These are phyloP conservation scores for Pterostichus niger DNA, from an alignment of 2,888 invertebrate genomes.

Conservation along the genomic window DNA sequence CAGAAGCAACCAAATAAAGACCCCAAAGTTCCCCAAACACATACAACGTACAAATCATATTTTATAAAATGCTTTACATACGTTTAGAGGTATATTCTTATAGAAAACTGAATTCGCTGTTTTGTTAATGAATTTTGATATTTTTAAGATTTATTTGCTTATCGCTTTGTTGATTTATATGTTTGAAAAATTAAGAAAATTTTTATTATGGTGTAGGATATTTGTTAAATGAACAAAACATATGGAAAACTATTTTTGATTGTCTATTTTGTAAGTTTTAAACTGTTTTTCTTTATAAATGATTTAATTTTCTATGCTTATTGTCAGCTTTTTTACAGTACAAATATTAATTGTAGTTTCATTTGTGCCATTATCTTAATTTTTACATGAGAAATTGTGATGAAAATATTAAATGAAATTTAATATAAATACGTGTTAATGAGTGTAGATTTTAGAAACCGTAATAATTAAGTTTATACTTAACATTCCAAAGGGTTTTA, in stretches of 20 bases:
- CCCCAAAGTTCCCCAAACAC: conserved; percentile 8
- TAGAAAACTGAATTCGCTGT: conserved; percentile 44
- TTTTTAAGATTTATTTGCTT: conserved; percentile 39
- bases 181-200: conserved; percentile 38
- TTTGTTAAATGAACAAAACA: conserved; percentile 39
- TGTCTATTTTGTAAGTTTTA: not conserved
- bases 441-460: conserved; percentile 38
- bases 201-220: conserved; percentile 50
- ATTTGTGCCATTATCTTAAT: conserved; percentile 46
- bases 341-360: conserved; percentile 35
- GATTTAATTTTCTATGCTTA: conserved; percentile 25
- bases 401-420: conserved; percentile 67
- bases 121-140: conserved; percentile 30
- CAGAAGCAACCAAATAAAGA: conserved; percentile 88
- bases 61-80: conserved; percentile 66
- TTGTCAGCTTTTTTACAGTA: conserved; percentile 49
- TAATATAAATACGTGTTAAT: conserved; percentile 62
- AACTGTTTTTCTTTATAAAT: conserved; percentile 21
- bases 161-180: conserved; percentile 41
- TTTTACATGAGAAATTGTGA: conserved; percentile 64
- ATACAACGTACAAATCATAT: conserved; percentile 67
- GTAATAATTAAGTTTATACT: conserved; percentile 34
- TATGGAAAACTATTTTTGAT: conserved; percentile 24
- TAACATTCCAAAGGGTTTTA: conserved; percentile 61
- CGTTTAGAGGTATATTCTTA: conserved; percentile 61